phyloP scores from a whole-genome alignment of 2,888 invertebrate species.

The Tipula helvola region DNA sequence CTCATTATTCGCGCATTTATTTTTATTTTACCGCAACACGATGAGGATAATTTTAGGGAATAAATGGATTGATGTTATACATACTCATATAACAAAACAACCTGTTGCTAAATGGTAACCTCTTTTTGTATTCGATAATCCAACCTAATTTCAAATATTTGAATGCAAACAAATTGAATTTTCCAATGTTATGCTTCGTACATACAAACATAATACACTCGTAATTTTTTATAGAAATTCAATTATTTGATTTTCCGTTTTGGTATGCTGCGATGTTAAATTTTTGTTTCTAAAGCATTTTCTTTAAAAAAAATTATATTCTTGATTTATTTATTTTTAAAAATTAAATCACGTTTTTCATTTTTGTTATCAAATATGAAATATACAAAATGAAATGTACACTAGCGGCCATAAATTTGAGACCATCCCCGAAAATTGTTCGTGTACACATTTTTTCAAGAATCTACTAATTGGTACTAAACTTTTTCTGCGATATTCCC shows the following conservation, averaged over 20 bases:
- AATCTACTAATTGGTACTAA: too few relatives aligned
- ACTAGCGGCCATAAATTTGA: too few relatives aligned
- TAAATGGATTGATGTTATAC: neutral
- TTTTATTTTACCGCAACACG: neutral
- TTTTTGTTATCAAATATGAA: neutral
- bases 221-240: neutral
- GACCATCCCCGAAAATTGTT: too few relatives aligned
- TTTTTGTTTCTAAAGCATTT: neutral
- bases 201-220: neutral
- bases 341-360: neutral
- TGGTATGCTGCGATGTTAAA: neutral
- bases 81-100: neutral
- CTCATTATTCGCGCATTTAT: neutral
- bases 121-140: neutral
- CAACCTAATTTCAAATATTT: neutral
- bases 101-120: neutral
- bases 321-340: too few relatives aligned
- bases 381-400: neutral
- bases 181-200: neutral
- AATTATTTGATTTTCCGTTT: neutral
- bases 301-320: neutral
- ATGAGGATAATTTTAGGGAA: neutral
- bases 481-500: too few relatives aligned
- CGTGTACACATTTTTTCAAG: too few relatives aligned
- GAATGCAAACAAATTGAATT: neutral